phyloP scores from a whole-genome alignment of 2,797 vertebrate species.

The Acipenser oxyrinchus region DNA sequence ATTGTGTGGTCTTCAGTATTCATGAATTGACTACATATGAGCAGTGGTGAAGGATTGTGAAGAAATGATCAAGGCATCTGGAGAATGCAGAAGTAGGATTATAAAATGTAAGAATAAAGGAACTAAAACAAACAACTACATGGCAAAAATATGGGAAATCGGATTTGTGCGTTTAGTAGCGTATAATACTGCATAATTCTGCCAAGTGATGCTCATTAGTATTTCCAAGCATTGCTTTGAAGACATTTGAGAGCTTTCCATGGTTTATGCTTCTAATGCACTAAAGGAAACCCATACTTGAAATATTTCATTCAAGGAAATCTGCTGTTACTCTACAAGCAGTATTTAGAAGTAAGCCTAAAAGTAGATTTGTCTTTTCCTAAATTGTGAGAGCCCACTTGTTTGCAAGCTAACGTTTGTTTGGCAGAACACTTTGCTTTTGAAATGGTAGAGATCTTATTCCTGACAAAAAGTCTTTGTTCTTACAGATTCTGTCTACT shows the following conservation, averaged over 20 bases:
- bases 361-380: slow-evolving; percentile 4
- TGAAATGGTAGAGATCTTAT: not conserved
- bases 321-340: not conserved
- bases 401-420: not conserved
- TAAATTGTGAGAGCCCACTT: not conserved
- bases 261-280: slow-evolving; percentile 1
- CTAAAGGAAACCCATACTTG: not conserved
- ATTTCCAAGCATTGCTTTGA: not conserved
- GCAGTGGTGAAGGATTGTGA: too few species aligned
- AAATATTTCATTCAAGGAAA: not conserved
- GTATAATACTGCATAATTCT: not conserved
- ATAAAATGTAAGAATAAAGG: not conserved
- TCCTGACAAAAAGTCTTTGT: slow-evolving; percentile 7
- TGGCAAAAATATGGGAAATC: not conserved
- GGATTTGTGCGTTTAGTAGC: not conserved
- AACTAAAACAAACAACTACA: too few species aligned
- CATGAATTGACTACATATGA: too few species aligned
- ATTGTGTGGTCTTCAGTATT: too few species aligned
- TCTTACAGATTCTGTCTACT: not conserved
- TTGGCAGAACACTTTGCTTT: not conserved
- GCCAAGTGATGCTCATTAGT: slow-evolving; percentile 12
- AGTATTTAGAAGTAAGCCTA: not conserved
- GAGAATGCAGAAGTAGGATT: not conserved
- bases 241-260: not conserved
- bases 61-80: too few species aligned